Evolutionary conservation across 2,113 vertebrate species (phyloP), one percentile per base, ranked within the genome.

Genomic region (Ophiodon elongatus): DNA sequence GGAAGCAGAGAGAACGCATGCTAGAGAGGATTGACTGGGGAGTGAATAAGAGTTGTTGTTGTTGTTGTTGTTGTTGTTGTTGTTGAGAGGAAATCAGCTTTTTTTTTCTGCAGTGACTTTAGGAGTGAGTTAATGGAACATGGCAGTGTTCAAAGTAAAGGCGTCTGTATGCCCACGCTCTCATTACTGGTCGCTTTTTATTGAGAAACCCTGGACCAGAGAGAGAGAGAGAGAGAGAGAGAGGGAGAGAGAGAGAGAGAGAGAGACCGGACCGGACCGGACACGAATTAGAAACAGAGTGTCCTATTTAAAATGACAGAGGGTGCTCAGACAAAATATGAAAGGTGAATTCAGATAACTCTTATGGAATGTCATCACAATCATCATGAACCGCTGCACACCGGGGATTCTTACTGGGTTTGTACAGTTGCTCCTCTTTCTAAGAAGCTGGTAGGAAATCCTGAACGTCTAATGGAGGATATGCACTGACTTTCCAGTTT

Each of bases 11-110:
- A 70, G 52, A 60, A n/a, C 39, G 71, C 4, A 14, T 25, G 64
- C 27, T n/a, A 57, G 65, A 47, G 27, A 74, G 71, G 31, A 27
- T 4, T 57, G 73, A 79, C 39, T 56, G 50, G 47, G 23, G 56
- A 14, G 62, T 81, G 72, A 88, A 68, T 84, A 83, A 82, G 31
- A 84, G 43, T 43, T 76, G 47, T 21, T 41, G 17, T 43, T 66
- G 33, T 27, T 54, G 45, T 54, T 79, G 63, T 71, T 74, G 68
- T 35, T n/a, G n/a, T n/a, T n/a, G n/a, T n/a, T n/a, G n/a, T n/a
- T n/a, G n/a, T 21, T 3, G 66, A 68, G 43, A 63, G 43, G 70
- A 80, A 79, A 80, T 85, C 43, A 57, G 45, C 39, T 73, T 81
- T 67, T 29, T 76, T 73, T 60, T 25, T 19, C 47, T 76, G 41